Percentiles rank a stretch among this genome's conserved stretches.
phyloP scores from a whole-genome alignment of 64 coral and sea anemone genomes.

The Platygyra sinensis region DNA sequence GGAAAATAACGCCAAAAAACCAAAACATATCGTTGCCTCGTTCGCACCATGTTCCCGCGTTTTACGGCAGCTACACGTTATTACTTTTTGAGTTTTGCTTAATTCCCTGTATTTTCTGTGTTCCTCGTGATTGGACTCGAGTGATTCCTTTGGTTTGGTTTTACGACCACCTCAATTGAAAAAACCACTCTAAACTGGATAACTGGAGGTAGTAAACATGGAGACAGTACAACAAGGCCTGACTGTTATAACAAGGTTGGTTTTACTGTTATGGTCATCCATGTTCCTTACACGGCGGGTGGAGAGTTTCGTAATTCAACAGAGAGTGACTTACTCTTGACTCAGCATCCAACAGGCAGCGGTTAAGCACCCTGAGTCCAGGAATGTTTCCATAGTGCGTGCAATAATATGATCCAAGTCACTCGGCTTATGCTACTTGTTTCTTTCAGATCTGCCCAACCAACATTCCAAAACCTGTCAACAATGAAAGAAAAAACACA shows the following conservation, averaged over 20 bases:
- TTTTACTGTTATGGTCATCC: background rate
- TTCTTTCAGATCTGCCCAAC: conserved; percentile 98
- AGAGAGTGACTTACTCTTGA: conserved; percentile 68
- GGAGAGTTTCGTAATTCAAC: no score
- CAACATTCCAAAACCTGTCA: conserved; percentile 92
- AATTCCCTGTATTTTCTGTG: no score
- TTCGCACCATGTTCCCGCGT: background rate
- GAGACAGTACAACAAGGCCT: no score
- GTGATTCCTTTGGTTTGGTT: background rate
- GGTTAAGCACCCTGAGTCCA: conserved; percentile 92
- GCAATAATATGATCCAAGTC: conserved; percentile 98
- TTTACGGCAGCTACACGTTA: no score
- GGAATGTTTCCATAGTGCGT: conserved; percentile 93
- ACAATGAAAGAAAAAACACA: background rate
- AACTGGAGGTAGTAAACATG: no score
- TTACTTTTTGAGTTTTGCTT: no score
- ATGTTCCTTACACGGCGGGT: background rate
- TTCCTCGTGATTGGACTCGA: background rate
- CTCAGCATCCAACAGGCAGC: conserved; percentile 84
- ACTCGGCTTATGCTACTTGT: conserved; percentile 90
- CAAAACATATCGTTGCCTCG: background rate
- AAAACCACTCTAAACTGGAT: no score
- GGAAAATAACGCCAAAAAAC: background rate
- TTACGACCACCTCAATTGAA: no score
- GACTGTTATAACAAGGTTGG: no score